These are phyloP conservation scores for Ammospiza maritima DNA, from an alignment of 2,797 vertebrate genomes.

Conservation along the genomic window DNA sequence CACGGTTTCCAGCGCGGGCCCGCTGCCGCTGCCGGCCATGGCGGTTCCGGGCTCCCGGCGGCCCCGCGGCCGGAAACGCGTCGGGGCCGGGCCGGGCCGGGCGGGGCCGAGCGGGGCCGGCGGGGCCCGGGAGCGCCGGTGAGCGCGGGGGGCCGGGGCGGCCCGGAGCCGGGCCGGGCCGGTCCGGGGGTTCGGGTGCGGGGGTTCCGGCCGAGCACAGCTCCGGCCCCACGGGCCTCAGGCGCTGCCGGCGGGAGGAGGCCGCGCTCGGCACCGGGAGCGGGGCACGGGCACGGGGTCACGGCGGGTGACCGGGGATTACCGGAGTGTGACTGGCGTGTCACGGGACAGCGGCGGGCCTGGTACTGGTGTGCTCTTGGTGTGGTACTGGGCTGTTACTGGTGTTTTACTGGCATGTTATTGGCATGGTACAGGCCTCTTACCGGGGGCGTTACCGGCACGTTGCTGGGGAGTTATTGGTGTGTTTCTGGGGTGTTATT, in stretches of 20 bases:
- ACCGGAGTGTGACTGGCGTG: neutral
- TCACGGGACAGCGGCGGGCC: neutral
- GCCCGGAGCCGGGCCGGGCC: neutral
- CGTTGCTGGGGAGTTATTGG: neutral
- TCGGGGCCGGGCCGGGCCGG: neutral
- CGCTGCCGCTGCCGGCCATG: neutral
- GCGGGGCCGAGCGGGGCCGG: no score
- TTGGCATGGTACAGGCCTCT: no score
- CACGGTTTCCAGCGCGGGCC: neutral
- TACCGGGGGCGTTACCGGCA: no score
- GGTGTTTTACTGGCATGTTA: neutral
- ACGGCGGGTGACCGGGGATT: neutral
- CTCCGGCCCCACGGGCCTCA: neutral
- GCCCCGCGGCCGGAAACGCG: neutral
- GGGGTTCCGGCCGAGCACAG: neutral
- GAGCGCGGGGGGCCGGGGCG: neutral
- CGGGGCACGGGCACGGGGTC: neutral
- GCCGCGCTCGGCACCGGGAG: neutral
- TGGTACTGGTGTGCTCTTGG: neutral
- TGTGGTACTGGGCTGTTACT: neutral
- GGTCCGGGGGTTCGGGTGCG: neutral
- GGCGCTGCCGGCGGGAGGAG: neutral
- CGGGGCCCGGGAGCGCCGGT: neutral
- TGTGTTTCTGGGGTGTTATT: no score
- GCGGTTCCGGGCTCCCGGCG: neutral